phyloP scores from a whole-genome alignment of 2,797 vertebrate genomes.

The Peromyscus aztecus region DNA sequence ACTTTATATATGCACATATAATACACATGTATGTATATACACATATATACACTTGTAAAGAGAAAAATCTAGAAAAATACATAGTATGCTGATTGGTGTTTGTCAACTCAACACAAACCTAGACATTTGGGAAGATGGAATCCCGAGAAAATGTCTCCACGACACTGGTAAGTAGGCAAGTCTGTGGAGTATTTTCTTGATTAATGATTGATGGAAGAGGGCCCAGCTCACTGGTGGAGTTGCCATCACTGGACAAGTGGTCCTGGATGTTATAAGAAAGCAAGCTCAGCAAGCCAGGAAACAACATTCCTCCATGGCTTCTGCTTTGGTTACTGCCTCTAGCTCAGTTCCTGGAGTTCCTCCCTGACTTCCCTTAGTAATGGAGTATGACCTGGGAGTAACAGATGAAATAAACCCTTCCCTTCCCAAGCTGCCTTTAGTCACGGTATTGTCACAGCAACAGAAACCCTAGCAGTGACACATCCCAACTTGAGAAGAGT shows the following conservation, averaged over 20 bases:
- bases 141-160: neutral
- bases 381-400: neutral
- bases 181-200: neutral
- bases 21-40: neutral
- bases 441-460: neutral
- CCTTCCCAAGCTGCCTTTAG: neutral
- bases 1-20: neutral
- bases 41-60: neutral
- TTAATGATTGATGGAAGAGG: neutral
- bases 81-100: no score
- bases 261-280: neutral
- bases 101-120: neutral
- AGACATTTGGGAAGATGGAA: neutral
- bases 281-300: neutral
- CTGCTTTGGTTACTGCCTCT: neutral
- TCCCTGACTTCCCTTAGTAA: neutral
- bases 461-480: neutral
- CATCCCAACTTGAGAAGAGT: constrained; percentile 3
- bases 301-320: neutral
- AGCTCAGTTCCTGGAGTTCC: neutral
- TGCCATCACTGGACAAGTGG: neutral
- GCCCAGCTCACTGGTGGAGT: neutral
- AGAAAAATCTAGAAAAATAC: constrained; percentile 28
- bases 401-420: neutral
- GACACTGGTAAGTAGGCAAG: neutral